Evolutionary conservation across 2,113 vertebrate species (phyloP).

Genomic region (Urocolius indicus): DNA sequence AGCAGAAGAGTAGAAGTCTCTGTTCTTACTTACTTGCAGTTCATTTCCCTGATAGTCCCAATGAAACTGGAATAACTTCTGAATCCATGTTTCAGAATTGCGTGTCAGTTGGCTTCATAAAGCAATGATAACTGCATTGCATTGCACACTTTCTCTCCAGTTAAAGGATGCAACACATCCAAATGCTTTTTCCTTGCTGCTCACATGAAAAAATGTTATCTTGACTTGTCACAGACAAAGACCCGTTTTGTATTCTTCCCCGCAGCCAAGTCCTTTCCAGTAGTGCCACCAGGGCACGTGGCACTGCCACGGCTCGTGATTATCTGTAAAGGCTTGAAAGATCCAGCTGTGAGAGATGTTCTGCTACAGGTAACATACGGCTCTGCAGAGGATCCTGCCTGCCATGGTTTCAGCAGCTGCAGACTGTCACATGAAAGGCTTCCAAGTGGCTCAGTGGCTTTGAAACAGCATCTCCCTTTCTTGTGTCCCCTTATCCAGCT

Average conservation of each 20-base stretch:
- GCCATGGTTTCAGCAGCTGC: background rate
- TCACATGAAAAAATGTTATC: background rate
- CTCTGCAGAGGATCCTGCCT: background rate
- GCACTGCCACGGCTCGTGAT: background rate
- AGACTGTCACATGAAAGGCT: constrained; percentile 11
- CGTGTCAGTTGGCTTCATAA: background rate
- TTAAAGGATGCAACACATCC: background rate
- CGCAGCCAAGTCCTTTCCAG: background rate
- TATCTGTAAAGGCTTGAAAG: background rate
- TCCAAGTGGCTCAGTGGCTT: background rate
- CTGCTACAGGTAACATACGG: background rate
- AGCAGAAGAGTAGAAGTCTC: background rate
- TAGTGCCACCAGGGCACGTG: background rate
- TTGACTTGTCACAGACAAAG: background rate
- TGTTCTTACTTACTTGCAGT: background rate
- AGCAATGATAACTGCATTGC: background rate
- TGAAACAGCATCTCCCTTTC: background rate
- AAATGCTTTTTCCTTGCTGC: background rate
- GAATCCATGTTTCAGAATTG: background rate
- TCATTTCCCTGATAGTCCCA: background rate
- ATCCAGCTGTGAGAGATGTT: background rate
- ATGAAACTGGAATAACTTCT: background rate
- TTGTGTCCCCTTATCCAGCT: background rate
- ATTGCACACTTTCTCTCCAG: background rate
- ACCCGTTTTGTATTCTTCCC: background rate